A percentile compares a stretch with the other conserved stretches of the same genome.
Evolutionary conservation across 2,888 invertebrate genomes (phyloP).

Genomic region (Shargacucullia verbasci): DNA sequence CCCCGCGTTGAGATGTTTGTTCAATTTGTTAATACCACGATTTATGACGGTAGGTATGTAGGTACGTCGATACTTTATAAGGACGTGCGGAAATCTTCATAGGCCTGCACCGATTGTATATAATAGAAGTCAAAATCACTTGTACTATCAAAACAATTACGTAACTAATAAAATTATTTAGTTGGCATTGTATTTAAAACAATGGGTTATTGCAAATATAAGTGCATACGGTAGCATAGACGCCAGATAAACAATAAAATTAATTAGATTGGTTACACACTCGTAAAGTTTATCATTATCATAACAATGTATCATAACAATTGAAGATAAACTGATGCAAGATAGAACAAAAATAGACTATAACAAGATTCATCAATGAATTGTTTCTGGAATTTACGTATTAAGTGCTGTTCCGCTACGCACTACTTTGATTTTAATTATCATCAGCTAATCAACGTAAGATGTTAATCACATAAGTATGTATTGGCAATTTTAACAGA

Average conservation of each 20-base stretch:
- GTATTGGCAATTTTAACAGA: too few relatives aligned
- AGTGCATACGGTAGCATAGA: slow-evolving; percentile 16
- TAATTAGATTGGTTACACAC: slow-evolving; percentile 35
- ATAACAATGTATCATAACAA: slow-evolving; percentile 41
- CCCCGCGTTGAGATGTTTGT: slow-evolving; percentile 75
- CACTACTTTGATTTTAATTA: too few relatives aligned
- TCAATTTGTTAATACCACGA: slow-evolving; percentile 71
- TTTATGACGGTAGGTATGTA: slow-evolving; percentile 55
- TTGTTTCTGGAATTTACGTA: too few relatives aligned
- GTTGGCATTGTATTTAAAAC: slow-evolving; percentile 43
- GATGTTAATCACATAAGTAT: too few relatives aligned
- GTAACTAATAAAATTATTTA: slow-evolving; percentile 26
- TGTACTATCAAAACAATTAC: slow-evolving; percentile 29
- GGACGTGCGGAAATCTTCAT: slow-evolving; percentile 62
- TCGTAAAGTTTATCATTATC: slow-evolving; percentile 31
- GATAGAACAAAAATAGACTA: too few relatives aligned
- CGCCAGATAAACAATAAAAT: slow-evolving; percentile 29
- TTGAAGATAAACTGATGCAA: too few relatives aligned
- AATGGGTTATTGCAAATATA: slow-evolving; percentile 38
- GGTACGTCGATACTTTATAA: slow-evolving; percentile 51
- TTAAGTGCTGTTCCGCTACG: too few relatives aligned
- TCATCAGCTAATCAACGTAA: too few relatives aligned
- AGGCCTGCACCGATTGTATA: slow-evolving; percentile 12
- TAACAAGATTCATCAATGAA: too few relatives aligned
- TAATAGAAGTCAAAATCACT: slow-evolving; percentile 30